Evolutionary conservation across 1,140 invertebrate species (phyloP), one percentile per base, ranked within the genome.

Genomic region (Agrypnia vestita): DNA sequence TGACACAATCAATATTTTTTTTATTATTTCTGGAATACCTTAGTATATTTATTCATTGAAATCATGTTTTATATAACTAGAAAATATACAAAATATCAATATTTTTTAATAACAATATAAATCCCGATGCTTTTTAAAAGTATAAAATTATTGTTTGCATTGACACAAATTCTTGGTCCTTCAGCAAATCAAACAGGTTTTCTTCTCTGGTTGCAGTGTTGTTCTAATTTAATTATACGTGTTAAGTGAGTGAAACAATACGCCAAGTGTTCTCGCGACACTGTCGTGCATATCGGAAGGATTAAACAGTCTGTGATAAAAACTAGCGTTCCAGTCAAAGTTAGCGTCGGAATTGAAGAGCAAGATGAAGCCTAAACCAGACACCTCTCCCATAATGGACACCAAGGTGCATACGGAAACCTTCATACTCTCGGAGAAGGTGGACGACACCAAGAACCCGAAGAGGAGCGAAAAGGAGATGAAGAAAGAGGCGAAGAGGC

Each of bases 351-450:
- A 35, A 35, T 35, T 1, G 25, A 35, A 35, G 49, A 15, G 46
- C 49, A 84, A 82, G 73, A 90, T 90, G 89, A 87, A 88, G 82
- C 88, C 89, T 53, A 90, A 89, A 84, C 88, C 89, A 76, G 88
- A 89, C 75, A 79, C 82, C 82, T 73, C 79, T 13, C 51, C 76
- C 15, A 64, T 67, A 19, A 61, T 59, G 19, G 88, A 88, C 71
- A 79, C 86, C 69, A 88, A 87, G 76, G 85, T 87, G 71, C 76
- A 76, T 10, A 86, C 86, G 75, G 88, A 88, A 82, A 87, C 88
- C 77, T 89, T 91, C 84, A 90, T 91, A 21, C 83, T 91, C 76
- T 88, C 90, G 81, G 90, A 91, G 82, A 90, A 89, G 80, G 88
- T 88, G 35, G 89, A 90, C 82, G 87, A 90, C 80, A 87, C 86